Evolutionary conservation across 2,113 vertebrate genomes (phyloP), one percentile per base, ranked within the genome.

Genomic region (Tychaedon coryphoeus): DNA sequence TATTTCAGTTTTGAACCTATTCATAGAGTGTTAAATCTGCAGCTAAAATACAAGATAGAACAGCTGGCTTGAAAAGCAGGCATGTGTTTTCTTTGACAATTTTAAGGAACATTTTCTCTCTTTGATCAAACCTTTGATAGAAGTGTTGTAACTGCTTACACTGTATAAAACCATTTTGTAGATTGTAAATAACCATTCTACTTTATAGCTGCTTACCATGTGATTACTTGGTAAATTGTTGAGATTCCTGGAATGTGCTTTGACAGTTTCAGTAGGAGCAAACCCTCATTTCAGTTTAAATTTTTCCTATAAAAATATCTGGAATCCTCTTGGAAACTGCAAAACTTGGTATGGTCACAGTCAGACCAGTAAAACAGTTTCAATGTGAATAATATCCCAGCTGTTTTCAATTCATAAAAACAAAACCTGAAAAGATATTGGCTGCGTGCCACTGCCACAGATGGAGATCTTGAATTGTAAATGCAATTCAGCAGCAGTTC

Each of bases 171-270:
- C 40, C 51, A 53, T 92, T 93, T 96, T 96, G 94, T 96, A 92
- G 90, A 83, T 71, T 96, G 92, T 95, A 96, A 96, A 96, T 96
- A 96, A 83, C 71, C 64, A 42, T 93, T 94, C 87, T 62, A 56
- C 56, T 96, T 96, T 96, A 96, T 97, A 92, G 93, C 85, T 95
- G 88, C 79, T 64, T 91, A 76, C 74, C 91, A 13, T 62, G 74
- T 60, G 75, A 91, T 84, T 93, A 54, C 86, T 95, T 74, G 61
- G 91, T 94, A 92, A 93, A 92, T 87, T 77, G 82, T 71, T 95
- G 84, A 94, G 81, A 95, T 96, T 96, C 93, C 84, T 95, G 92
- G 88, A 97, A 97, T 92, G 76, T 95, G 67, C 72, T 94, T 90
- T 91, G 95, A 95, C 91, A 94, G 88, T 81, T 94, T 96, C 92